Evolutionary conservation across 2,888 invertebrate genomes (phyloP), one percentile per base, ranked within the genome.

Genomic region (Coremacera marginata): DNA sequence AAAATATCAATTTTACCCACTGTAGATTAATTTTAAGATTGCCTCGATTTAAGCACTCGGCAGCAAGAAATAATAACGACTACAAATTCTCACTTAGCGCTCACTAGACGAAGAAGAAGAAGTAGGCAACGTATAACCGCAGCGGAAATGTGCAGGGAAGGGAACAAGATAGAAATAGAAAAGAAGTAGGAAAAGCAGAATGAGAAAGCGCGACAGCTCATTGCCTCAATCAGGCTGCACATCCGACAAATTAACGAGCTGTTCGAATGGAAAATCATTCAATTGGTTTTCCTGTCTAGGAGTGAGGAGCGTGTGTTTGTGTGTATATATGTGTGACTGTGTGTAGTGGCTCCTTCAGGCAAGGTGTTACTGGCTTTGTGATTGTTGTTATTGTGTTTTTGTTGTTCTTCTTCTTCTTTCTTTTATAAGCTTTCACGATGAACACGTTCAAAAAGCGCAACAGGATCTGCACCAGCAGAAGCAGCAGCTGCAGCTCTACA

Each of bases 261-360:
- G 76, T 77, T 77, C 78, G 63, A 72, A 79, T 68, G 77, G 76
- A 77, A 80, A 80, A 79, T 79, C 75, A 49, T 74, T 76, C 70
- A 79, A 80, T 80, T 79, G 77, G 67, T 71, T 78, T 79, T 77
- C 60, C 44, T 49, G 72, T 55, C 22, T 51, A 44, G 9, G 60
- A 9, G 22, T 9, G 52, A 22, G 31, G 22, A 25, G 68, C 25
- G 2, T 11, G 31, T 55, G 9, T 16, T 3, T 51, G 37, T 44
- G n/a, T 31, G 34, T 52, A n/a, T 51, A 11, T 52, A 16, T 31
- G 31, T 52, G 31, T 55, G 55, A 1, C 0, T n/a, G 22, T 25
- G n/a, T 49, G 34, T n/a, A 2, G 31, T 19, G 2, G 7, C 9
- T 31, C 11, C 14, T 62, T 62, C 9, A 19, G 19, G 68, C 25